Conservation (phyloP, 1,140 invertebrate species). For the Aphis craccivora region DNA sequence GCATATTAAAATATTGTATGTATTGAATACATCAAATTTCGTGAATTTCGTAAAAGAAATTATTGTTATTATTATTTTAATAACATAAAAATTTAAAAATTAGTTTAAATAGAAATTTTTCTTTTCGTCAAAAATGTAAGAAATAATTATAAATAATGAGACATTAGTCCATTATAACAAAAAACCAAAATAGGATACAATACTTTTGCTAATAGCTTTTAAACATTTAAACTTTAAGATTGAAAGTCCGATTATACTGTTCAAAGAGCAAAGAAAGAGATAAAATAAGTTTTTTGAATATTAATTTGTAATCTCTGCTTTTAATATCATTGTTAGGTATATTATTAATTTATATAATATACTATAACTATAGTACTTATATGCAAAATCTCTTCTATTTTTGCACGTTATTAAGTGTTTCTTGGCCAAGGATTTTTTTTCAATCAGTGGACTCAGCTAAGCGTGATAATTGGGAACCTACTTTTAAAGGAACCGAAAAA, state of each 20-base stretch:
- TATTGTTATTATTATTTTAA: neutral
- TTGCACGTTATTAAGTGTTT: neutral
- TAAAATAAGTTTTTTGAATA: neutral
- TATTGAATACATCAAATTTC: neutral
- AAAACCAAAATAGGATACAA: too few relatives aligned
- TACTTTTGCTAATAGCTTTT: too few relatives aligned
- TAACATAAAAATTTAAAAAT: neutral
- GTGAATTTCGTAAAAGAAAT: neutral
- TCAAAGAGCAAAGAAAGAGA: neutral
- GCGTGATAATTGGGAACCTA: neutral
- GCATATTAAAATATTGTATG: neutral
- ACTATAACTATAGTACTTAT: neutral
- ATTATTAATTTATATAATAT: neutral
- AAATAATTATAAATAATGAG: neutral
- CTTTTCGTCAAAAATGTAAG: neutral
- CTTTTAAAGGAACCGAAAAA: slow-evolving; percentile 3
- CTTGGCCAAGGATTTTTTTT: neutral
- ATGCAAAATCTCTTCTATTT: neutral
- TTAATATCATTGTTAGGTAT: neutral
- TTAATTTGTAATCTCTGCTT: neutral
- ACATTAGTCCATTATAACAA: too few relatives aligned
- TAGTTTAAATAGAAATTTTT: neutral
- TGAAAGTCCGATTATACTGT: neutral
- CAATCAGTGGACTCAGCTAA: neutral
- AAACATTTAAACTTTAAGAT: too few relatives aligned